Conservation (phyloP, 2,113 vertebrate species). For the Dasyornis broadbenti region DNA sequence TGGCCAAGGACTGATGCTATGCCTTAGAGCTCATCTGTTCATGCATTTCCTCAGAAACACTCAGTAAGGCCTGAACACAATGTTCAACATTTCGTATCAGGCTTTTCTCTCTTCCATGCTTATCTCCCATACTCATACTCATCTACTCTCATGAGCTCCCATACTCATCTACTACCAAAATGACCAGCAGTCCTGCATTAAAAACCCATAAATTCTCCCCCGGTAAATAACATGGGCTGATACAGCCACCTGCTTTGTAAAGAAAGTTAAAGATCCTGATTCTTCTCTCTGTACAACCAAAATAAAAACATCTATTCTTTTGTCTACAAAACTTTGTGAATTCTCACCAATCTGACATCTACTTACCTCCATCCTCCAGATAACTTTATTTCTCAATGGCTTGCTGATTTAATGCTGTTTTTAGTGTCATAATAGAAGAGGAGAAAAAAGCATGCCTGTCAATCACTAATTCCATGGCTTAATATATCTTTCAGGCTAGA, state of each 20-base stretch:
- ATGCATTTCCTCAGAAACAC: rapidly evolving
- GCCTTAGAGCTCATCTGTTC: not conserved
- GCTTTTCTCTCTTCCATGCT: not conserved
- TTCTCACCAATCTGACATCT: not conserved
- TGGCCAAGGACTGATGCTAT: not conserved
- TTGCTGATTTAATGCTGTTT: not conserved
- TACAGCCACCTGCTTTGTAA: not conserved
- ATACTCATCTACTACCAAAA: not conserved
- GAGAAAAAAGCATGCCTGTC: not conserved
- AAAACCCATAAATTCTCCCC: not conserved
- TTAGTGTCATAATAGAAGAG: not conserved
- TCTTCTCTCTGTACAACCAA: not conserved
- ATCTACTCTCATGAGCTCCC: too few relatives aligned
- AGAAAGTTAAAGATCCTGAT: not conserved
- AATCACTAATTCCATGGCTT: not conserved
- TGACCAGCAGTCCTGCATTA: not conserved
- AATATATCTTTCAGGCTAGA: not conserved
- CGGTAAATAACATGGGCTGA: not conserved
- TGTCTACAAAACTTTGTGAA: not conserved
- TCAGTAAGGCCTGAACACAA: not conserved
- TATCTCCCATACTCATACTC: too few relatives aligned
- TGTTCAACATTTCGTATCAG: not conserved
- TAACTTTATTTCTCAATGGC: not conserved
- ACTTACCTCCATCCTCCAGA: not conserved
- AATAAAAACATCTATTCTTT: not conserved